Evolutionary conservation across 2,113 vertebrate species (phyloP).

Genomic region (Chlorodrepanis virens): DNA sequence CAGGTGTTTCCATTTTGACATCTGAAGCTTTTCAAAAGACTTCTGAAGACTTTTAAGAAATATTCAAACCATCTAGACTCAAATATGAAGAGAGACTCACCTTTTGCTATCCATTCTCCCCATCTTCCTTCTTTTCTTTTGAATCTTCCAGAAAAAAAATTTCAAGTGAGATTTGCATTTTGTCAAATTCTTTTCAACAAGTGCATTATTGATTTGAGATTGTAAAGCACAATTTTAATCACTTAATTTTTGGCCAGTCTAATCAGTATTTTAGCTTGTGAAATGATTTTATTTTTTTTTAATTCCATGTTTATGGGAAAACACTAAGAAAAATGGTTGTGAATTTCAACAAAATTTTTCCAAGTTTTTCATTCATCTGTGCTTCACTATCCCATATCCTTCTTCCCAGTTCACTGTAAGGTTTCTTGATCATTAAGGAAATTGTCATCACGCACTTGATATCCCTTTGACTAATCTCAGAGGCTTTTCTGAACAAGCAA

Average conservation of each 20-base stretch:
- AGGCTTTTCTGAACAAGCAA: background rate
- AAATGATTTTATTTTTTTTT: background rate
- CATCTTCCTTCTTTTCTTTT: background rate
- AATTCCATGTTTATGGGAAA: background rate
- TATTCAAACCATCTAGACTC: background rate
- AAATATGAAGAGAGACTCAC: background rate
- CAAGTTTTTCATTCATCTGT: background rate
- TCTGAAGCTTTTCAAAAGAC: background rate
- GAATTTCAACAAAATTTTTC: background rate
- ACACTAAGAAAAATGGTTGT: background rate
- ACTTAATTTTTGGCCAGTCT: background rate
- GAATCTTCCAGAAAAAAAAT: background rate
- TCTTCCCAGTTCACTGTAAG: background rate
- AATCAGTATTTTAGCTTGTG: background rate
- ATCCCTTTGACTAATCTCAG: background rate
- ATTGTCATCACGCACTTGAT: background rate
- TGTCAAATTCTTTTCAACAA: background rate
- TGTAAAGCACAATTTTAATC: background rate
- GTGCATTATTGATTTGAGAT: background rate
- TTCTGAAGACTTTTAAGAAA: background rate
- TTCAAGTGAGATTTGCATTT: background rate
- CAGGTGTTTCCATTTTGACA: slow-evolving; percentile 7
- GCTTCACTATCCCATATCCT: background rate
- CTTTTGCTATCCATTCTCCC: background rate
- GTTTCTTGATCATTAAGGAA: background rate